Base-by-base conservation (phyloP, 2,888 invertebrate genomes). In the Tiliacea citrago region DNA sequence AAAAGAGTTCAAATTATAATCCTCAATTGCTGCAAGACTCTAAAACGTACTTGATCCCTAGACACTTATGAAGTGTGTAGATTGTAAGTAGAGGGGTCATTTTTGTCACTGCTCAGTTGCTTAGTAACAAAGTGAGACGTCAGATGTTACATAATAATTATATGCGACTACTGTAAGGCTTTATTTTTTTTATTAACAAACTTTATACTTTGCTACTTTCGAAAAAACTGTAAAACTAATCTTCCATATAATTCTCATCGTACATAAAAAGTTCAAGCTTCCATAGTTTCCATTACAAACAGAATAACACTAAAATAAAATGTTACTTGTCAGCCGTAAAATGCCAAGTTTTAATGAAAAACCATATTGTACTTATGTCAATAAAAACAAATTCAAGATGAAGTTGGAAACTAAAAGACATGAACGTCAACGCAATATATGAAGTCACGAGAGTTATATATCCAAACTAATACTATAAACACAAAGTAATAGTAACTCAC, bases 351-450 rank as follows among this genome's bases (percentile, higher is more conserved):
- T 60, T 51, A 68, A 68, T 68, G 29, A 55, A 68, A 68, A 55
- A 29, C 53, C 13, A 68, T 45, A 61, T 13, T n/a, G 16, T n/a
- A 39, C 8, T 8, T 9, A 24, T 8, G 29, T 13, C 10, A 76
- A 42, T 76, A 42, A 76, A 76, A 68, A 76, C 45, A 60, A 39
- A 68, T 42, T 60, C 47, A 53, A n/a, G 18, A 24, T 51, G 7
- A n/a, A 74, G 13, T 47, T 63, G n/a, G 0, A 21, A 55, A 49
- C 29, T 42, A 18, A 55, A 49, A 74, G 18, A 61, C 45, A 45
- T 51, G 21, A 47, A 13, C 16, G 5, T 21, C 6, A 12, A 21
- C 8, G 24, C 6, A 61, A 61, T 24, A 35, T 73, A 10, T 61
- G 16, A 29, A 55, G 6, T 13, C 10, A 73, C 13, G 9, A 35